Evolutionary conservation across 2,888 invertebrate genomes (phyloP).

Genomic region (Folsomia manolachei): DNA sequence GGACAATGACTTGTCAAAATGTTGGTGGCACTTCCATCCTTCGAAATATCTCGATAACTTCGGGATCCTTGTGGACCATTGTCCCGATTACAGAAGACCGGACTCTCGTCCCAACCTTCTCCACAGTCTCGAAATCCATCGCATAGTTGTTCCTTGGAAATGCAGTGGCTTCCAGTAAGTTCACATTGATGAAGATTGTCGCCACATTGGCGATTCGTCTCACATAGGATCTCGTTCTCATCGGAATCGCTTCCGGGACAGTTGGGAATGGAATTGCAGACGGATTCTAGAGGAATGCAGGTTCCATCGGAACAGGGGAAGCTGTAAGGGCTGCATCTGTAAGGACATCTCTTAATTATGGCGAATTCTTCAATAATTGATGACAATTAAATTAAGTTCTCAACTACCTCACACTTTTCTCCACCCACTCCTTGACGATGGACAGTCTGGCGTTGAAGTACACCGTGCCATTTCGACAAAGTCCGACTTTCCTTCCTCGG

Average conservation of each 20-base stretch:
- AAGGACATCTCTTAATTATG: not conserved
- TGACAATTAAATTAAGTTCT: not conserved
- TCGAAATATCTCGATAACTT: conserved; percentile 19
- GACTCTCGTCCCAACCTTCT: conserved; percentile 34
- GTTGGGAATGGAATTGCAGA: conserved; percentile 35
- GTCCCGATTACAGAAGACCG: conserved; percentile 18
- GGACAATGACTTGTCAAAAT: conserved; percentile 15
- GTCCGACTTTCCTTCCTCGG: conserved; percentile 36
- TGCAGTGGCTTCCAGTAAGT: conserved; percentile 34
- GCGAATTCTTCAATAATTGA: not conserved
- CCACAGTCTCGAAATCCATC: conserved; percentile 36
- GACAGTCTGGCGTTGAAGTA: conserved; percentile 40
- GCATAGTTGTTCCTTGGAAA: conserved; percentile 33
- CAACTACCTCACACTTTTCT: conserved; percentile 32
- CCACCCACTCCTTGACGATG: conserved; percentile 35
- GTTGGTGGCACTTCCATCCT: not conserved
- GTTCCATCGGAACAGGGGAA: conserved; percentile 39
- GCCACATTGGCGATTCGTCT: conserved; percentile 21
- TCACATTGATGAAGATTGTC: conserved; percentile 32
- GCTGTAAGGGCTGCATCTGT: conserved; percentile 37
- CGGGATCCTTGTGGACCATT: not conserved
- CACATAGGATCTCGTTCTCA: conserved; percentile 24
- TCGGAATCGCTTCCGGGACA: conserved; percentile 23
- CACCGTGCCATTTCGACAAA: conserved; percentile 35
- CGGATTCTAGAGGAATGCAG: conserved; percentile 35